These are phyloP conservation scores for Clistopyga incitator DNA, from an alignment of 2,888 invertebrate species.

Conservation along the genomic window DNA sequence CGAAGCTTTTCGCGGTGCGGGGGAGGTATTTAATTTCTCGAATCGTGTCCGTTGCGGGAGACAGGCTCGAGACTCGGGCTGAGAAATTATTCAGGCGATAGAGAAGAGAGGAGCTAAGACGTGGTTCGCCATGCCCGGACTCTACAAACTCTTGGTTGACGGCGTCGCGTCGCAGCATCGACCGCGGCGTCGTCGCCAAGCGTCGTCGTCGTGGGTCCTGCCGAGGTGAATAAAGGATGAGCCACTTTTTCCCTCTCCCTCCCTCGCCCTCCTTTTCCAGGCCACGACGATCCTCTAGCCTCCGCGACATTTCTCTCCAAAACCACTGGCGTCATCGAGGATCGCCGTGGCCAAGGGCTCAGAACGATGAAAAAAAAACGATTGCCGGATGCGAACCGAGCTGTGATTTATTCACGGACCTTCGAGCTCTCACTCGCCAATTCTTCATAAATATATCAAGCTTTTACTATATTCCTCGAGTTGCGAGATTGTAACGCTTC, in stretches of 20 bases:
- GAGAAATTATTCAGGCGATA: constrained; percentile 64
- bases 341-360: constrained; percentile 43
- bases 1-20: constrained; percentile 20
- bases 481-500: constrained; percentile 3
- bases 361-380: constrained; percentile 53
- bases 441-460: constrained; percentile 39
- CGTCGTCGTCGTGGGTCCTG: constrained; percentile 61
- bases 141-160: constrained; percentile 58
- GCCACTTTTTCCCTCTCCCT: constrained; percentile 69
- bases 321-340: constrained; percentile 68
- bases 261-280: constrained; percentile 66
- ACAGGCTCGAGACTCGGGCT: constrained; percentile 54
- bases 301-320: constrained; percentile 65
- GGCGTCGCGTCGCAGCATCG: constrained; percentile 50
- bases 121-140: constrained; percentile 53
- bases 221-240: constrained; percentile 75
- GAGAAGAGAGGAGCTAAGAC: constrained; percentile 56
- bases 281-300: constrained; percentile 61
- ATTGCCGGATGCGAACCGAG: constrained; percentile 32
- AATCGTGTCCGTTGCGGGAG: constrained; percentile 50
- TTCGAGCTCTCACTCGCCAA: constrained; percentile 28
- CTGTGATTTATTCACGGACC: constrained; percentile 53
- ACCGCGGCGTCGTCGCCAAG: constrained; percentile 64
- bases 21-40: constrained; percentile 54
- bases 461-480: constrained; percentile 5